These are phyloP conservation scores for Sporophila hypoxantha DNA, from an alignment of 2,113 vertebrate genomes.

Conservation along the genomic window DNA sequence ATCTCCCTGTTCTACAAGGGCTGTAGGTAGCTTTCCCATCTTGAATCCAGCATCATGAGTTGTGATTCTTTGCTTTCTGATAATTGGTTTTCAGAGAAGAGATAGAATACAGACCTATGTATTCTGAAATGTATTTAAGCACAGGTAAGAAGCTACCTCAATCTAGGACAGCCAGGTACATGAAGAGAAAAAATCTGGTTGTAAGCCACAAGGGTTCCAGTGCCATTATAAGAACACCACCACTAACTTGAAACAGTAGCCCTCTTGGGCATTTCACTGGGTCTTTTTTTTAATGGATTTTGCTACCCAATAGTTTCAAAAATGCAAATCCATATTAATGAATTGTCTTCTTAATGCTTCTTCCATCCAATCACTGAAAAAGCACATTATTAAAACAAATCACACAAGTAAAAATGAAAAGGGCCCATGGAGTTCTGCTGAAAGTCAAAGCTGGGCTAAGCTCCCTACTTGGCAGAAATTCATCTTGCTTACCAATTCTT, in stretches of 20 bases:
- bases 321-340: neutral
- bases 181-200: neutral
- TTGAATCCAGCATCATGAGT: neutral
- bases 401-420: neutral
- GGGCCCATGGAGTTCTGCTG: neutral
- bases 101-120: neutral
- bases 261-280: neutral
- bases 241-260: neutral
- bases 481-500: neutral
- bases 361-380: neutral
- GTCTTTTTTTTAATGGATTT: slow-evolving; percentile 6
- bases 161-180: neutral
- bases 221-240: neutral
- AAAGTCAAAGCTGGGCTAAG: neutral
- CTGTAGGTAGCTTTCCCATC: neutral
- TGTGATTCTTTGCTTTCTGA: neutral
- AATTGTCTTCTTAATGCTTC: neutral
- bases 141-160: neutral
- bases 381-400: neutral
- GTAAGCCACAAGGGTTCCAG: neutral
- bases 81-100: neutral
- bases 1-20: neutral
- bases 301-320: neutral
- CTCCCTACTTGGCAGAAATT: neutral
- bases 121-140: neutral